Evolutionary conservation across 2,888 invertebrate species (phyloP).

Genomic region (Brachyopa scutellaris): DNA sequence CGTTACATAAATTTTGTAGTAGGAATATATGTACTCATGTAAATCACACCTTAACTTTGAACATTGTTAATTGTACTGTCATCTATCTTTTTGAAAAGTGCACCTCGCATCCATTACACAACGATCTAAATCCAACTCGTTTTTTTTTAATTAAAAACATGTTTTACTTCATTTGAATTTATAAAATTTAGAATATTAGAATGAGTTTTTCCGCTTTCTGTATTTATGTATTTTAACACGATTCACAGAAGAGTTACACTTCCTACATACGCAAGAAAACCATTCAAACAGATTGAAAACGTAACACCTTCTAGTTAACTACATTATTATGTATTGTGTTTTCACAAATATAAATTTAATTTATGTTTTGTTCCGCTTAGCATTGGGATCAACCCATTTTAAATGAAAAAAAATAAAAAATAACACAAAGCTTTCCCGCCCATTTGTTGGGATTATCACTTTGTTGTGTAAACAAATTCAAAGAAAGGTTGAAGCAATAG

Average conservation of each 20-base stretch:
- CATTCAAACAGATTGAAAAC: conserved; percentile 4
- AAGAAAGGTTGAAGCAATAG: conserved; percentile 18
- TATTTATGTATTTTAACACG: conserved; percentile 23
- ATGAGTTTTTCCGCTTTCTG: conserved; percentile 11
- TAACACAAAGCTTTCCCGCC: conserved; percentile 5
- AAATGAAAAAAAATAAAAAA: conserved; percentile 17
- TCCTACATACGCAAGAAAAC: conserved; percentile 15
- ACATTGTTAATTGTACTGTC: no score
- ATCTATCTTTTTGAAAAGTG: no score
- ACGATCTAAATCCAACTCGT: no score
- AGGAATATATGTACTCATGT: no score
- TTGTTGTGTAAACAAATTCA: conserved; percentile 32
- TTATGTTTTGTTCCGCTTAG: conserved; percentile 19
- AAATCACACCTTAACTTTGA: no score
- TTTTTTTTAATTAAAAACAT: background rate
- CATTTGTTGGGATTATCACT: conserved; percentile 35
- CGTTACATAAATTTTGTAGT: no score
- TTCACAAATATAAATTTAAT: background rate
- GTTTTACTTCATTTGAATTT: background rate
- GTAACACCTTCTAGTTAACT: background rate
- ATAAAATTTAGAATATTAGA: conserved; percentile 2
- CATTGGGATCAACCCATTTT: conserved; percentile 35
- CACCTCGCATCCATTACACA: no score
- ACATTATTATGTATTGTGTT: background rate
- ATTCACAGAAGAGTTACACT: background rate